phyloP scores from a whole-genome alignment of 2,888 invertebrate species.

The Cryptus viduatorius region DNA sequence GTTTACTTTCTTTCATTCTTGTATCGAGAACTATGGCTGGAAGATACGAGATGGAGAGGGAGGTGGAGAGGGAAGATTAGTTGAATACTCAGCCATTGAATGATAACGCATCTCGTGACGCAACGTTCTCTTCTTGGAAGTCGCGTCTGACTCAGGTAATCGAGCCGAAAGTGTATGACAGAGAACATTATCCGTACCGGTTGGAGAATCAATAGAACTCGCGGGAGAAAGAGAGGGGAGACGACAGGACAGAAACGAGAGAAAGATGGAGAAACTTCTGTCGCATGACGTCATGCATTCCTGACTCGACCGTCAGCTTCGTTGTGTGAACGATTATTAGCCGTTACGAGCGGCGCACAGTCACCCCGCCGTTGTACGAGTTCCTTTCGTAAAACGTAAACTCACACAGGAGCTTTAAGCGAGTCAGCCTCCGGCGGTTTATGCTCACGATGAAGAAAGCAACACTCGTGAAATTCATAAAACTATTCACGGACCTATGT shows the following conservation, averaged over 20 bases:
- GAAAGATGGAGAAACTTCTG: slow-evolving; percentile 24
- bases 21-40: not conserved
- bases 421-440: not conserved
- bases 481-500: not conserved
- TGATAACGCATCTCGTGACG: slow-evolving; percentile 59
- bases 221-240: not conserved
- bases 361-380: slow-evolving; percentile 43
- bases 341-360: not conserved
- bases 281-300: slow-evolving; percentile 69
- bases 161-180: not conserved
- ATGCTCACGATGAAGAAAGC: slow-evolving; percentile 8
- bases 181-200: too few species aligned
- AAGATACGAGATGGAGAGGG: not conserved
- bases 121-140: slow-evolving; percentile 38
- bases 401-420: slow-evolving; percentile 29
- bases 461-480: not conserved
- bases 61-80: not conserved
- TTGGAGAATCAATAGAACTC: too few species aligned
- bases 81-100: slow-evolving; percentile 53
- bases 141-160: slow-evolving; percentile 68
- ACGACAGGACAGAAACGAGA: not conserved
- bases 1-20: slow-evolving; percentile 6
- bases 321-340: slow-evolving; percentile 21
- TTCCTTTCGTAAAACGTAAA: slow-evolving; percentile 61
- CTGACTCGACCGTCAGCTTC: slow-evolving; percentile 58